Conservation (phyloP, 1,140 invertebrate species). For the Ruditapes philippinarum region DNA sequence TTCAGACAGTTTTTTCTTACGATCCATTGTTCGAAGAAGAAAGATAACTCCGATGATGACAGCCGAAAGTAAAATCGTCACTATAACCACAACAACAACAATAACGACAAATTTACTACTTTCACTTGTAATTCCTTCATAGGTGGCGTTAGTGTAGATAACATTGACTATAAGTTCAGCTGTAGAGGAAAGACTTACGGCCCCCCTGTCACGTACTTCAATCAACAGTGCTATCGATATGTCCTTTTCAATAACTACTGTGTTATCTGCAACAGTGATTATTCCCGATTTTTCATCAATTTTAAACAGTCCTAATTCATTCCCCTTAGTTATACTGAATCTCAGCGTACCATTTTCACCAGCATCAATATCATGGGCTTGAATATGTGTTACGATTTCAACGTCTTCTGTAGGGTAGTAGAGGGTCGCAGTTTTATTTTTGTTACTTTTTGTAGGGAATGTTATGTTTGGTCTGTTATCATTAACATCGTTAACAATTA, state of each 20-base stretch:
- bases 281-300: constrained; percentile 60
- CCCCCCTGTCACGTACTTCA: constrained; percentile 55
- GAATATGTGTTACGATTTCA: constrained; percentile 86
- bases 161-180: constrained; percentile 43
- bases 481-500: constrained; percentile 94
- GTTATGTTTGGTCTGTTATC: constrained; percentile 88
- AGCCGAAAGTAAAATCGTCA: constrained; percentile 42
- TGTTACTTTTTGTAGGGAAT: constrained; percentile 75
- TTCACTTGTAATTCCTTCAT: not conserved
- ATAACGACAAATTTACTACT: constrained; percentile 59
- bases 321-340: constrained; percentile 92
- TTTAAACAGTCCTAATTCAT: constrained; percentile 87
- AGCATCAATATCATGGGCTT: constrained; percentile 87
- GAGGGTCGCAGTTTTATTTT: constrained; percentile 91
- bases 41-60: constrained; percentile 55
- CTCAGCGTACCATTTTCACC: constrained; percentile 89
- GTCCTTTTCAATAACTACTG: constrained; percentile 36
- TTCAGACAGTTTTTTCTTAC: constrained; percentile 16
- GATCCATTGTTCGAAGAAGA: constrained; percentile 44
- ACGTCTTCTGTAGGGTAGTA: constrained; percentile 97
- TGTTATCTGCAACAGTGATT: constrained; percentile 33
- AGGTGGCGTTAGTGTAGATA: constrained; percentile 52
- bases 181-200: not conserved
- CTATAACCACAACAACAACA: constrained; percentile 52
- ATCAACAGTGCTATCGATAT: constrained; percentile 38